Percentiles rank a stretch among this genome's conserved stretches.
Evolutionary conservation across 2,797 vertebrate genomes (phyloP).

Genomic region (Gymnothorax javanicus): DNA sequence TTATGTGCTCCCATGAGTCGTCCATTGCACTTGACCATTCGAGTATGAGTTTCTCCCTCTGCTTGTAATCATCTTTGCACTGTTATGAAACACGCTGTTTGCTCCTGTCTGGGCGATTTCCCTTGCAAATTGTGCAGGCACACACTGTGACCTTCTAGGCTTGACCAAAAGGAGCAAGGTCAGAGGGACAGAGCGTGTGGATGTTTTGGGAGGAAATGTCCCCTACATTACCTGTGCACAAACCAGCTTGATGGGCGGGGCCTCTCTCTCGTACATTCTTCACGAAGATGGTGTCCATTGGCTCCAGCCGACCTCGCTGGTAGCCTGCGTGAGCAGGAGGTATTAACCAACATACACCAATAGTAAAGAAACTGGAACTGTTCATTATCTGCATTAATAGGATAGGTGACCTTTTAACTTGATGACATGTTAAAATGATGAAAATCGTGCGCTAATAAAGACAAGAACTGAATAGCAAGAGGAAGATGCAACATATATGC

Average conservation of each 20-base stretch:
- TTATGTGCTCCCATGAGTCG: neutral
- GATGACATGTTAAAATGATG: neutral
- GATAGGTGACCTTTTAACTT: neutral
- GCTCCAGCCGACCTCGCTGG: conserved; percentile 84
- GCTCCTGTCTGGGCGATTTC: conserved; percentile 45
- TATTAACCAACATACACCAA: conserved; percentile 1
- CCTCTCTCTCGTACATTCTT: conserved; percentile 93
- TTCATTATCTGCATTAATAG: neutral
- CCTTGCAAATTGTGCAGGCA: conserved; percentile 53
- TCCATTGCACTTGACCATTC: neutral
- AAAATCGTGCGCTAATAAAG: neutral
- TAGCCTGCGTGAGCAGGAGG: conserved; percentile 54
- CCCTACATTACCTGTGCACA: conserved; percentile 82
- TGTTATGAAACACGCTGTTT: conserved; percentile 27
- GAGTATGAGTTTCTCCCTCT: neutral
- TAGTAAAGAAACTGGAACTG: neutral
- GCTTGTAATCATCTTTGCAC: conserved; percentile 12
- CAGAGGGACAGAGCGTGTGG: neutral
- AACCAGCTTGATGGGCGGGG: conserved; percentile 88
- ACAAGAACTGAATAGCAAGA: neutral
- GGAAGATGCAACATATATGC: neutral
- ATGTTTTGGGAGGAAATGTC: neutral
- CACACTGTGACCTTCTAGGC: neutral
- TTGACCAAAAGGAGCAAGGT: neutral
- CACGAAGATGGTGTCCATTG: conserved; percentile 98